A percentile compares a stretch with the other conserved stretches of the same genome.
Conservation (phyloP, 2,797 vertebrate genomes). For the Sciurus vulgaris region DNA sequence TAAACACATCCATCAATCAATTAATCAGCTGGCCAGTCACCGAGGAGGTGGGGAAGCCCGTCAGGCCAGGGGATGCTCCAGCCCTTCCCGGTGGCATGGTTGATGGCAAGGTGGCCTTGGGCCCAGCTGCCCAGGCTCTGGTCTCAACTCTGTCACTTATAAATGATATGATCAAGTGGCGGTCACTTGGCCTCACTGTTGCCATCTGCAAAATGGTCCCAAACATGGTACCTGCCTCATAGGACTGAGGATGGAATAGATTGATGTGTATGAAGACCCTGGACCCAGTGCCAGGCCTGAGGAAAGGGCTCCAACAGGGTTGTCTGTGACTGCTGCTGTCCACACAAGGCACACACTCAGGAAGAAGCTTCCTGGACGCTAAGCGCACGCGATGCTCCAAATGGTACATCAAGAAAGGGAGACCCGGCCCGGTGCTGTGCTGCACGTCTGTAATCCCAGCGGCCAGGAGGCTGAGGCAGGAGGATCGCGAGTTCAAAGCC, state of each 20-base stretch:
- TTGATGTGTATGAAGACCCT: background rate
- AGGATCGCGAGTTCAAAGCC: no score
- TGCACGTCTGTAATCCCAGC: no score
- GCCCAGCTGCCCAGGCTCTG: background rate
- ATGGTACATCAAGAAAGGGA: background rate
- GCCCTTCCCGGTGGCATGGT: background rate
- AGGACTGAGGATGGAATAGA: background rate
- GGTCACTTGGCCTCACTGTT: background rate
- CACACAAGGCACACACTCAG: background rate
- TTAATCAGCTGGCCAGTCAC: background rate
- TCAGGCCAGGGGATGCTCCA: background rate
- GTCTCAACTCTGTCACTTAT: background rate
- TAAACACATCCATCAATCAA: background rate
- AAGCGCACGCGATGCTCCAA: background rate
- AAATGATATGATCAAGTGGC: background rate
- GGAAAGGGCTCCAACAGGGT: background rate
- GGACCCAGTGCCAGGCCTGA: background rate
- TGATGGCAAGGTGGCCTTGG: background rate
- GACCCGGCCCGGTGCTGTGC: background rate
- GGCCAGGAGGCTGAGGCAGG: no score
- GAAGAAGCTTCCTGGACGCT: background rate
- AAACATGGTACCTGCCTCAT: background rate
- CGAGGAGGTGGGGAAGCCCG: background rate
- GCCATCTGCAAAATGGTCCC: slow-evolving; percentile 7
- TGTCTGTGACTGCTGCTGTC: background rate